These are phyloP conservation scores for Garra rufa DNA, from an alignment of 2,113 vertebrate genomes.

Conservation along the genomic window DNA sequence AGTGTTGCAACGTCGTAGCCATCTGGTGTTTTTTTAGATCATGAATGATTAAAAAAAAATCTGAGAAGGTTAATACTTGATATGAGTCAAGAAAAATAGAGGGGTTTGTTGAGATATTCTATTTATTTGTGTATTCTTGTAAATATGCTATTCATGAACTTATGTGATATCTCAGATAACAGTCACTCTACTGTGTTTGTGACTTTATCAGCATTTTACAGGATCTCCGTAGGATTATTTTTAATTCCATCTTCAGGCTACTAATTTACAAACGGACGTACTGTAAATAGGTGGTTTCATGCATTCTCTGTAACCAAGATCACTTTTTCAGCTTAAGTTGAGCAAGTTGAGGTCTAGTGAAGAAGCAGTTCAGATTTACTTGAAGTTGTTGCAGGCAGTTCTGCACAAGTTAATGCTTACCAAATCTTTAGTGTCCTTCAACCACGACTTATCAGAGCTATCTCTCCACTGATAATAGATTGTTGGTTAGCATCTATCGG, in stretches of 20 bases:
- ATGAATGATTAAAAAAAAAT: conserved; percentile 3
- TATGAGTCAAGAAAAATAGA: conserved; percentile 8
- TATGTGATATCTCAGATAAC: not conserved
- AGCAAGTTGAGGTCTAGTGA: not conserved
- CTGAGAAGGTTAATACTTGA: not conserved
- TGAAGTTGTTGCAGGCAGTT: not conserved
- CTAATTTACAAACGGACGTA: not conserved
- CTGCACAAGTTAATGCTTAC: not conserved
- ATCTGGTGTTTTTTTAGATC: not conserved
- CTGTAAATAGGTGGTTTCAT: not conserved
- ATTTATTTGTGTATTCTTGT: conserved; percentile 60
- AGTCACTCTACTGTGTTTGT: conserved; percentile 29
- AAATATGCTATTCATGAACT: conserved; percentile 39
- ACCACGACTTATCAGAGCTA: not conserved
- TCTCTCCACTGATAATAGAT: not conserved
- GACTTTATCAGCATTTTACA: conserved; percentile 31
- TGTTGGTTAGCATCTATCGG: conserved; percentile 35
- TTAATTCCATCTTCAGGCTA: not conserved
- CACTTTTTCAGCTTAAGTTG: not conserved
- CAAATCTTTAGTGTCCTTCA: not conserved
- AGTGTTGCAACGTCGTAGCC: not conserved
- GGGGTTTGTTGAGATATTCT: conserved; percentile 25
- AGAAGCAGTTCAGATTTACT: not conserved
- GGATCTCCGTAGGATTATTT: conserved; percentile 9
- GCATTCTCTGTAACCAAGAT: not conserved